phyloP scores from a whole-genome alignment of 2,113 vertebrate species.

The Oceanites oceanicus region DNA sequence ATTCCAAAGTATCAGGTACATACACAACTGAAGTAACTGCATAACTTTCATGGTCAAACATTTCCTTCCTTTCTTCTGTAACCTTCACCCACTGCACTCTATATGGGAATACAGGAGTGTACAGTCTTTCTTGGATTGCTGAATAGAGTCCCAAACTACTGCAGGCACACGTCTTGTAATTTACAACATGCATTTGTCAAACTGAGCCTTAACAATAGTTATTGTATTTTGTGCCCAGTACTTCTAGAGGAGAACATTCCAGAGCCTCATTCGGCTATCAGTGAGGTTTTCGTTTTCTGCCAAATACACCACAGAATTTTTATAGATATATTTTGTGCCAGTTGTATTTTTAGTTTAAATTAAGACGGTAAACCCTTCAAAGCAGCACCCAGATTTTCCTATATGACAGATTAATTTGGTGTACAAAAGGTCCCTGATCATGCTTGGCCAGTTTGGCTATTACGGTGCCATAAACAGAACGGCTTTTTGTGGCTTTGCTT shows the following conservation, averaged over 20 bases:
- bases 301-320: neutral
- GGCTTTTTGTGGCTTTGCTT: neutral
- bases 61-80: neutral
- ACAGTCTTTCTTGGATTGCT: neutral
- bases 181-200: neutral
- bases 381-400: neutral
- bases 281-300: neutral
- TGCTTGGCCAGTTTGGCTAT: neutral
- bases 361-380: neutral
- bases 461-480: neutral
- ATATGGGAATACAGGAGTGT: fast-evolving
- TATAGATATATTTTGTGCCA: neutral
- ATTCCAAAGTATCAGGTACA: neutral
- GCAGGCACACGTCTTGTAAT: neutral
- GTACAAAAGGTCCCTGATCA: neutral
- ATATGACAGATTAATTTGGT: neutral
- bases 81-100: neutral
- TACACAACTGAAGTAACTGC: neutral
- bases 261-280: neutral
- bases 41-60: neutral
- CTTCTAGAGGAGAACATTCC: neutral
- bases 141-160: neutral
- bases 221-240: neutral
- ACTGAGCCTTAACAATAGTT: neutral
- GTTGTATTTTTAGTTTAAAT: neutral